Evolutionary conservation across 1,140 invertebrate genomes (phyloP).

Genomic region (Lordiphosa clarofinis): DNA sequence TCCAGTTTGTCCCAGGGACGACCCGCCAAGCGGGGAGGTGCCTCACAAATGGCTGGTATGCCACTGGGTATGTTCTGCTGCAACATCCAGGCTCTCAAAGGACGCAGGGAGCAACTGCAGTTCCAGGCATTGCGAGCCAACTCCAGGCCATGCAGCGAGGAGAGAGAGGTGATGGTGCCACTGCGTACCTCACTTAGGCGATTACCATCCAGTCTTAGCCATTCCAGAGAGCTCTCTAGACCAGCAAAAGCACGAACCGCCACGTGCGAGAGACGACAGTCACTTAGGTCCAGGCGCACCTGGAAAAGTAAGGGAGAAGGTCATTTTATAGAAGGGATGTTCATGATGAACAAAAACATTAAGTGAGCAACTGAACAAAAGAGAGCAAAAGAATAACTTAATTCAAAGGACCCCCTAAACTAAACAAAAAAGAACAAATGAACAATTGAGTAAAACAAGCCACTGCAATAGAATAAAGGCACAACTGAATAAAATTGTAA

Average conservation of each 20-base stretch:
- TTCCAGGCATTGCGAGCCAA: conserved; percentile 90
- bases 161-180: conserved; percentile 84
- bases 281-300: conserved; percentile 85
- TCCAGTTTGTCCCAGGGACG: conserved; percentile 87
- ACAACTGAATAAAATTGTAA: too few relatives aligned
- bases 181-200: conserved; percentile 84
- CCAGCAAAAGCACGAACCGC: conserved; percentile 86
- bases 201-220: conserved; percentile 89
- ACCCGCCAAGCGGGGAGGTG: conserved; percentile 83
- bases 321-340: too few relatives aligned
- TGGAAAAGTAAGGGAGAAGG: neutral
- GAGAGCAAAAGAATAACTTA: too few relatives aligned
- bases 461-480: too few relatives aligned
- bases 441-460: too few relatives aligned
- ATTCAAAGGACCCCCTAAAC: too few relatives aligned
- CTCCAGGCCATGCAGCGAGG: conserved; percentile 87
- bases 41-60: conserved; percentile 85
- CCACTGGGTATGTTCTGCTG: conserved; percentile 87
- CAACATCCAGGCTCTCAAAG: conserved; percentile 88
- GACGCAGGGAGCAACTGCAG: conserved; percentile 88
- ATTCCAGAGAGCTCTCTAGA: conserved; percentile 85
- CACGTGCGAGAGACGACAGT: conserved; percentile 84
- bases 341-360: too few relatives aligned
- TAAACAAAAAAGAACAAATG: too few relatives aligned
- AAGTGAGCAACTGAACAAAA: too few relatives aligned